Evolutionary conservation across 1,140 invertebrate genomes (phyloP).

Genomic region (Galleria mellonella): DNA sequence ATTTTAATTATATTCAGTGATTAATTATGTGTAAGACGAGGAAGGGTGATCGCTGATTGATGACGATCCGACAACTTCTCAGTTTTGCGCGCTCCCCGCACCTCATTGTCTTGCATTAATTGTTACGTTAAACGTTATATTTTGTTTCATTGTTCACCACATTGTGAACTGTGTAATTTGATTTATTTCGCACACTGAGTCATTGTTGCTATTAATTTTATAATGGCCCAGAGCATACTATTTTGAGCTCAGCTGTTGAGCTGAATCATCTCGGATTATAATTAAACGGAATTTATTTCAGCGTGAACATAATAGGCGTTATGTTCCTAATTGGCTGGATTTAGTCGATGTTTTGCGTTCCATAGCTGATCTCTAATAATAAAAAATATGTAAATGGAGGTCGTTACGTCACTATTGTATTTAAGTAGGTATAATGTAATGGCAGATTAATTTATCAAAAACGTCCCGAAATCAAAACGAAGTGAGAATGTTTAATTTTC

Average conservation of each 20-base stretch:
- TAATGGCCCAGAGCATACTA: constrained; percentile 43
- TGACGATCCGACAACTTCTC: constrained; percentile 35
- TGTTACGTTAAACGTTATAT: constrained; percentile 61
- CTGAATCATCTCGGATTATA: constrained; percentile 39
- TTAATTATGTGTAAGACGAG: constrained; percentile 63
- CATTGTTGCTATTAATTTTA: constrained; percentile 63
- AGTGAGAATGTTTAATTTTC: too few species aligned
- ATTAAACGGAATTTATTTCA: constrained; percentile 6
- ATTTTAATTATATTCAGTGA: constrained; percentile 71
- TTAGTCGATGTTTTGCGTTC: neutral
- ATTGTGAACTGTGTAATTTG: constrained; percentile 53
- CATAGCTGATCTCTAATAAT: neutral
- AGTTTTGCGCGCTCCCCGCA: constrained; percentile 22
- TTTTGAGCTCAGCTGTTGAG: constrained; percentile 18
- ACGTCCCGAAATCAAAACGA: too few species aligned
- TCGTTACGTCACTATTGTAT: neutral
- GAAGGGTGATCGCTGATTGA: constrained; percentile 56
- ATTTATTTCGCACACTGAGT: constrained; percentile 56
- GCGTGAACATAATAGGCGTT: neutral
- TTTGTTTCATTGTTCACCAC: constrained; percentile 55
- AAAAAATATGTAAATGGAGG: neutral
- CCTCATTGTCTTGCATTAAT: constrained; percentile 58
- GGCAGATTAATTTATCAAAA: too few species aligned
- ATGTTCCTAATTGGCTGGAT: constrained; percentile 1
- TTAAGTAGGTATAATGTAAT: too few species aligned